Conservation (phyloP, 1,140 invertebrate species). For the Bombus consobrinus region DNA sequence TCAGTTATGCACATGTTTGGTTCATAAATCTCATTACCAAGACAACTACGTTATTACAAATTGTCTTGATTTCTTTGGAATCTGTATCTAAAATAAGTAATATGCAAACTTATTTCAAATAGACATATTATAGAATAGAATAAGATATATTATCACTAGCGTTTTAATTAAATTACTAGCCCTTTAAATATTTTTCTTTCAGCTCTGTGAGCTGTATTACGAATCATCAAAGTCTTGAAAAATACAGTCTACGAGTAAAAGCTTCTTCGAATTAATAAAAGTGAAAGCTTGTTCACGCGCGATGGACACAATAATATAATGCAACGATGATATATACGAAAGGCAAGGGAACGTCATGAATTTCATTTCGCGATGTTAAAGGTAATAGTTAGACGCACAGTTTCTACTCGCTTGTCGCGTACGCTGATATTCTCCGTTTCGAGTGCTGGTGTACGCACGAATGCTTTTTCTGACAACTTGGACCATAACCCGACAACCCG, state of each 20-base stretch:
- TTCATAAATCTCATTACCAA: not conserved
- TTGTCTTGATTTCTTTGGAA: not conserved
- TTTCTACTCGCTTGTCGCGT: not conserved
- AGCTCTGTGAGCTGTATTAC: not conserved
- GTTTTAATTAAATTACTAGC: too few relatives aligned
- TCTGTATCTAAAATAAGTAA: not conserved
- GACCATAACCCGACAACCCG: not conserved
- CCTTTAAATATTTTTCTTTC: not conserved
- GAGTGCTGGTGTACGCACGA: not conserved
- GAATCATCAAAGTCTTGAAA: not conserved
- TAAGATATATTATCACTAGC: too few relatives aligned
- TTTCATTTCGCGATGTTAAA: not conserved
- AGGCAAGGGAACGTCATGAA: not conserved
- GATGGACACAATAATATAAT: not conserved
- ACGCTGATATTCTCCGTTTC: not conserved
- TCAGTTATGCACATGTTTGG: not conserved
- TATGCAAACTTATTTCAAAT: not conserved
- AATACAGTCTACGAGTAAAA: not conserved
- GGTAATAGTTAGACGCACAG: not conserved
- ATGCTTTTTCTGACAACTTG: constrained; percentile 27
- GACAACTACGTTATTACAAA: not conserved
- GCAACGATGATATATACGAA: not conserved
- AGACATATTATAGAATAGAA: too few relatives aligned
- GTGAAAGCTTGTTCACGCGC: not conserved
- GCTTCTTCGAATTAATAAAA: not conserved